A percentile compares a stretch with the other conserved stretches of the same genome.
These are phyloP conservation scores for Drosophila acutilabella DNA, from an alignment of 2,888 invertebrate genomes.

Conservation along the genomic window DNA sequence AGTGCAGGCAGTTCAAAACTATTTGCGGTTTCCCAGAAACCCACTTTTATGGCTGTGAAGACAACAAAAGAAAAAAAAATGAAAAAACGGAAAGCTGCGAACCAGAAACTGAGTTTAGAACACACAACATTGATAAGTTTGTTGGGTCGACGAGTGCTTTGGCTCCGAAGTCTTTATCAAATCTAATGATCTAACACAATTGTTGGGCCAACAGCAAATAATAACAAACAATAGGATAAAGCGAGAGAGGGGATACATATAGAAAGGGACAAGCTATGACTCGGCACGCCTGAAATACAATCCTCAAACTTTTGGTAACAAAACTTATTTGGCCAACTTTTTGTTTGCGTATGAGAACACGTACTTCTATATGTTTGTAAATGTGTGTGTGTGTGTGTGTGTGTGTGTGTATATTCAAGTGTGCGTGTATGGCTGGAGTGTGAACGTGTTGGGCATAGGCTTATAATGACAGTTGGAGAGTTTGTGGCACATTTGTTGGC, in stretches of 20 bases:
- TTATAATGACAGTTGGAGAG: constrained; percentile 48
- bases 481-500: constrained; percentile 20
- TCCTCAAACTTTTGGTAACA: constrained; percentile 65
- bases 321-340: constrained; percentile 74
- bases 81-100: background rate
- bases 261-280: background rate
- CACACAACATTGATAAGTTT: constrained; percentile 9
- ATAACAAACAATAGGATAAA: constrained; percentile 3
- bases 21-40: constrained; percentile 25
- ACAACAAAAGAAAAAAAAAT: background rate
- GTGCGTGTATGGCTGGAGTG: constrained; percentile 13
- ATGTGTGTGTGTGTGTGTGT: constrained; percentile 8
- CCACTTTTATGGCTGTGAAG: constrained; percentile 23
- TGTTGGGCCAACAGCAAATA: constrained; percentile 33
- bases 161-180: constrained; percentile 53
- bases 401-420: constrained; percentile 10
- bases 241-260: background rate
- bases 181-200: constrained; percentile 63
- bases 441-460: constrained; percentile 44
- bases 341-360: constrained; percentile 12
- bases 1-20: constrained; percentile 25
- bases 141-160: constrained; percentile 1
- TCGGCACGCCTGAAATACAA: constrained; percentile 47
- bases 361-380: constrained; percentile 3
- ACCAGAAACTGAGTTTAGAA: background rate